Base-by-base conservation (phyloP, 2,888 invertebrate species). In the Trachelus troglodyta region DNA sequence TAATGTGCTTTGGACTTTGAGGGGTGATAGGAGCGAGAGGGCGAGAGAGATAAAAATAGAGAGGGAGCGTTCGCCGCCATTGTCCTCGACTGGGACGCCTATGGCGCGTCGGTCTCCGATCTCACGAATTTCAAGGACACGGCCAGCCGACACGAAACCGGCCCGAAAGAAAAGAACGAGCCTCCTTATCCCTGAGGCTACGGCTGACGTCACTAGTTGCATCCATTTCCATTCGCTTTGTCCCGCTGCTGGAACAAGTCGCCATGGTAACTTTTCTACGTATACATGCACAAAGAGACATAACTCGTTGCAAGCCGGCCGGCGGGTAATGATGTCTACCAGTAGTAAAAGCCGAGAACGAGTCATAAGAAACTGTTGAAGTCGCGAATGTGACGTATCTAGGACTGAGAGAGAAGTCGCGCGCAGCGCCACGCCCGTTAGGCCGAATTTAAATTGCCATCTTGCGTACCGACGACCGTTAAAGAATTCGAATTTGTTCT, bases 91-190 rank as follows among this genome's bases (percentile, higher is more conserved):
- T 76, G 68, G 76, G 69, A 37, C 73, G 78, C 40, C 75, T 73
- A 73, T 84, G 81, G 80, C 78, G 83, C 56, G 84, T 88, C 87
- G 89, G 87, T 89, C 87, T 85, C 85, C 86, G 87, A 89, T 87
- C 87, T 88, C 87, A 89, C 89, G 90, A 90, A 90, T 90, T 90
- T 91, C 91, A 91, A 91, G 91, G 91, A 90, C 90, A 89, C 89
- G 89, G 86, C 85, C 84, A 30, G 34, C 71, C 71, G 71, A 34
- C 71, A 86, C 85, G 77, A 89, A 90, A 89, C 90, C 89, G 88
- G 88, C 86, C 31, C 11, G 40, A 75, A 75, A 76, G 76, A 76
- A 73, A 76, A 75, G 73, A 68, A 69, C 30, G 75, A 77, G 74
- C 11, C 34, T 69, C 74, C 31, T 33, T 34, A 74, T 6, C 71